A percentile compares a stretch with the other conserved stretches of the same genome.
phyloP scores from a whole-genome alignment of 2,797 vertebrate genomes.

The Champsocephalus esox region DNA sequence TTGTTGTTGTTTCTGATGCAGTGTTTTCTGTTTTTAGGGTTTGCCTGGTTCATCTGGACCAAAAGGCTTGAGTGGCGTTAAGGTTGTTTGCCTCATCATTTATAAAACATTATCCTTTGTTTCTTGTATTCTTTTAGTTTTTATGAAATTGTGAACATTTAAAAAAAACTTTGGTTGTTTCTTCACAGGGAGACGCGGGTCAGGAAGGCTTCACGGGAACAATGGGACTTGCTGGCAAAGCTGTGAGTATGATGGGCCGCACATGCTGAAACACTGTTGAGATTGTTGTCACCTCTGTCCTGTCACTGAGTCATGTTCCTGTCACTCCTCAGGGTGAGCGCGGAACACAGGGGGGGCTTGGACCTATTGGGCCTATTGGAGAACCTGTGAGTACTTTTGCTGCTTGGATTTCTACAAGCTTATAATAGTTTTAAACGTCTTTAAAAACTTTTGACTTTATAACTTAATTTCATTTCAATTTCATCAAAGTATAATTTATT shows the following conservation, averaged over 20 bases:
- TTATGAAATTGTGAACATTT: background rate
- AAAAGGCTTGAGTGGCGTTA: constrained; percentile 89
- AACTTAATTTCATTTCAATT: too few relatives aligned
- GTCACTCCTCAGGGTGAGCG: constrained; percentile 88
- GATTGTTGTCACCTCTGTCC: constrained; percentile 32
- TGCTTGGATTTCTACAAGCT: background rate
- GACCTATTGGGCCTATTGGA: constrained; percentile 90
- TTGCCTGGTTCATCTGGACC: constrained; percentile 91
- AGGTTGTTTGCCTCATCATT: constrained; percentile 82
- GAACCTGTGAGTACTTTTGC: constrained; percentile 87
- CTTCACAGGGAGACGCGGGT: constrained; percentile 88
- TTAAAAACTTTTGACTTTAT: too few relatives aligned
- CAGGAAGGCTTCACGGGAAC: constrained; percentile 88
- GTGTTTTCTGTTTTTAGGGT: constrained; percentile 83
- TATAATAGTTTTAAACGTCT: too few relatives aligned
- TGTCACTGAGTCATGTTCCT: constrained; percentile 31
- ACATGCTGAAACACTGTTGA: background rate
- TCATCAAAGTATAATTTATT: too few relatives aligned
- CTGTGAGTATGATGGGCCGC: constrained; percentile 81
- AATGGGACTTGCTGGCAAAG: constrained; percentile 93
- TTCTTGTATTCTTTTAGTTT: constrained; percentile 2
- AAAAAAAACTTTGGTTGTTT: constrained; percentile 19
- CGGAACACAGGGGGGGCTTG: constrained; percentile 91
- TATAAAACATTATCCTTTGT: background rate
- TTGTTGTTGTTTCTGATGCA: background rate